These are phyloP conservation scores for Lateolabrax maculatus DNA, from an alignment of 2,797 vertebrate species.

Conservation along the genomic window DNA sequence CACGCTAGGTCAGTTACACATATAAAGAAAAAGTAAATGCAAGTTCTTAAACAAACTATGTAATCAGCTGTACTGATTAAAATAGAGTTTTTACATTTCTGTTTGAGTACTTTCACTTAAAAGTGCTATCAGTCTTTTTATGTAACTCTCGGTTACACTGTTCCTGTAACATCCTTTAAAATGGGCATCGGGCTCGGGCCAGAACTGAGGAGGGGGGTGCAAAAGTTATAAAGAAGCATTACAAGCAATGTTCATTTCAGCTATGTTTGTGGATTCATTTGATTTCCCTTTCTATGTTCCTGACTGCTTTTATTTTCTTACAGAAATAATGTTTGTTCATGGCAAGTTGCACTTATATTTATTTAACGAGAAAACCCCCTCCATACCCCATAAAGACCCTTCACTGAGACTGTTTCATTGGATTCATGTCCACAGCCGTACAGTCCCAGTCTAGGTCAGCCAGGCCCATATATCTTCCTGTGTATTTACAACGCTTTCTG, in stretches of 20 bases:
- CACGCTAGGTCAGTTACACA: too few species aligned
- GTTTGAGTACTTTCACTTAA: neutral
- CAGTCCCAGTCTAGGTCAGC: conserved; percentile 76
- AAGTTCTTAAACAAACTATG: too few species aligned
- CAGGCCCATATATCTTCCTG: conserved; percentile 91
- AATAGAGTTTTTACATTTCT: neutral
- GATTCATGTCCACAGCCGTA: conserved; percentile 78
- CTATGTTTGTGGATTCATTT: conserved; percentile 43
- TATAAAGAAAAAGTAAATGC: too few species aligned
- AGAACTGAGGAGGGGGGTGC: too few species aligned
- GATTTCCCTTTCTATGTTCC: conserved; percentile 43
- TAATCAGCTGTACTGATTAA: neutral
- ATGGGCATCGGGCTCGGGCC: neutral
- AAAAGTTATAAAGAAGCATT: conserved; percentile 3
- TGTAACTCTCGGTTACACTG: neutral
- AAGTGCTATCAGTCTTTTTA: neutral
- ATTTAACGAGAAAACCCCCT: conserved; percentile 61
- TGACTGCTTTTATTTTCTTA: conserved; percentile 55
- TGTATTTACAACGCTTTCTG: conserved; percentile 91
- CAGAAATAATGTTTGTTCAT: conserved; percentile 61
- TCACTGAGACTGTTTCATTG: conserved; percentile 78
- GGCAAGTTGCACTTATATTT: conserved; percentile 63
- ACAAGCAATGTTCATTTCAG: conserved; percentile 67
- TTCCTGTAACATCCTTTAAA: neutral
- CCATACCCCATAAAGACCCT: conserved; percentile 57